These are phyloP conservation scores for Calephelis perditalis DNA, from an alignment of 2,888 invertebrate genomes.

Conservation along the genomic window DNA sequence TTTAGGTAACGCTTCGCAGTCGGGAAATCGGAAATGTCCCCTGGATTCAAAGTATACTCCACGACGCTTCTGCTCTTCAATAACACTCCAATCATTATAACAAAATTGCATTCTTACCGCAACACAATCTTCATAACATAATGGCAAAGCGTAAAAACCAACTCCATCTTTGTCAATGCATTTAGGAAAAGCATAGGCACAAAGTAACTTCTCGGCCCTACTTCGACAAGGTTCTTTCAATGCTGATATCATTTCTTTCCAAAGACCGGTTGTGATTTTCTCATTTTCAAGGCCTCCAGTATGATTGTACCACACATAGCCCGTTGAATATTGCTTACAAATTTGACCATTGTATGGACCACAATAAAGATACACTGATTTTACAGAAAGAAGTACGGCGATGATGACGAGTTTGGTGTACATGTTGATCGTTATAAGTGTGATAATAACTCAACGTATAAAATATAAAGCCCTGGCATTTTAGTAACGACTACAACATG, in stretches of 20 bases:
- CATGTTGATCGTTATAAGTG: constrained; percentile 56
- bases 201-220: constrained; percentile 93
- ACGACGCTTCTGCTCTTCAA: constrained; percentile 91
- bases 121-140: constrained; percentile 96
- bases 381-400: constrained; percentile 55
- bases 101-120: constrained; percentile 94
- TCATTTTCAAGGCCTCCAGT: constrained; percentile 89
- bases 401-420: constrained; percentile 47
- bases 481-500: constrained; percentile 34
- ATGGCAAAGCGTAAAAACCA: constrained; percentile 82
- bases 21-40: constrained; percentile 92
- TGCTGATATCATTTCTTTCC: constrained; percentile 90
- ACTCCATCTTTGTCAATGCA: constrained; percentile 84
- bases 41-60: constrained; percentile 88
- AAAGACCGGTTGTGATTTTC: constrained; percentile 87
- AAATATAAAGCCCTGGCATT: constrained; percentile 53
- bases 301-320: constrained; percentile 88
- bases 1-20: constrained; percentile 89
- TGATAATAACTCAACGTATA: constrained; percentile 48
- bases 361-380: constrained; percentile 84
- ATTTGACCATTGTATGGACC: constrained; percentile 92
- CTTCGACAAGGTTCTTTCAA: constrained; percentile 90
- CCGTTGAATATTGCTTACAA: constrained; percentile 83
- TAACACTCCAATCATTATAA: constrained; percentile 94
- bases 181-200: constrained; percentile 94